phyloP scores from a whole-genome alignment of 1,140 invertebrate genomes.

The Dinothrombium tinctorium region DNA sequence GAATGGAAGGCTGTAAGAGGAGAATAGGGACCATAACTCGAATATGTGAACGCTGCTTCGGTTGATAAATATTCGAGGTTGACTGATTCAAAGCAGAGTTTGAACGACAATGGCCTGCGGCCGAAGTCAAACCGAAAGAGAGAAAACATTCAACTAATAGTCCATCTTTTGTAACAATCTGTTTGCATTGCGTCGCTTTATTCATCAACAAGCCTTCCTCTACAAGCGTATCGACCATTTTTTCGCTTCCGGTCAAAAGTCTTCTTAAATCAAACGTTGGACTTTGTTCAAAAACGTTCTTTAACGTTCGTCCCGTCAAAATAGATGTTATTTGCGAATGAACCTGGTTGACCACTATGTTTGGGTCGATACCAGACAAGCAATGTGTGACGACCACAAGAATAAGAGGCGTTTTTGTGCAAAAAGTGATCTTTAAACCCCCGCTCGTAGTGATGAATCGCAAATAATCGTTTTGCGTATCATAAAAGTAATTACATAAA shows the following conservation, averaged over 20 bases:
- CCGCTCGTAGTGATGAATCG: constrained; percentile 1
- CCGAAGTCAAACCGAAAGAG: no score
- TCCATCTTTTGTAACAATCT: no score
- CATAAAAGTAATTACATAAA: constrained; percentile 7
- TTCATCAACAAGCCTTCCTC: background rate
- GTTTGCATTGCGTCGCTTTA: background rate
- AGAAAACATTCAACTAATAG: no score
- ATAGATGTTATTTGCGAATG: constrained; percentile 12
- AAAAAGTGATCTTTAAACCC: constrained; percentile 11
- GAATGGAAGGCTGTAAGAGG: background rate
- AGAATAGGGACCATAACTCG: constrained; percentile 10
- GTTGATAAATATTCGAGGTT: background rate
- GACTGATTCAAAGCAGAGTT: background rate
- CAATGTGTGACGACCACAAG: constrained; percentile 10
- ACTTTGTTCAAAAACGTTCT: constrained; percentile 10
- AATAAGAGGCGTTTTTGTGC: constrained; percentile 7
- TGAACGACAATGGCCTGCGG: no score
- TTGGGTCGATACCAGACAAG: constrained; percentile 6
- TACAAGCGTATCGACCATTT: constrained; percentile 6
- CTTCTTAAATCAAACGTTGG: constrained; percentile 12
- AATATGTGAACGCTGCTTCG: background rate
- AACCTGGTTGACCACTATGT: constrained; percentile 11
- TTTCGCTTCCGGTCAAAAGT: constrained; percentile 7
- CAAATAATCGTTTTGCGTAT: constrained; percentile 9
- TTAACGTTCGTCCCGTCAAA: constrained; percentile 8